Evolutionary conservation across 1,140 invertebrate species (phyloP).

Genomic region (Dreissena polymorpha): DNA sequence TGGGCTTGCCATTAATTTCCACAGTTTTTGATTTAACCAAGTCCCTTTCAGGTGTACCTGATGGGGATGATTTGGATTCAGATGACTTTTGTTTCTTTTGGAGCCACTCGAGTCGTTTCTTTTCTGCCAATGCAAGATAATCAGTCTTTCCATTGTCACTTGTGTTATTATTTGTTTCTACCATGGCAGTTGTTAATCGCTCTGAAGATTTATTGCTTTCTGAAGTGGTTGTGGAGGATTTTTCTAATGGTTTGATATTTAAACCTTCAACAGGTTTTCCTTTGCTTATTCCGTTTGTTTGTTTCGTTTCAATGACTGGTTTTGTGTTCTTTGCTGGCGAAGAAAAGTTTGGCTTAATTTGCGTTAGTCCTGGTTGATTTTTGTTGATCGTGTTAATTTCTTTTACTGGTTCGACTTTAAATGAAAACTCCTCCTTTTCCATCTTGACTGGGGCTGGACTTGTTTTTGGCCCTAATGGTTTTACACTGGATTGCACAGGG

Average conservation of each 20-base stretch:
- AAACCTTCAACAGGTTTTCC: slow-evolving; percentile 13
- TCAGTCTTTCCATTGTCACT: slow-evolving; percentile 57
- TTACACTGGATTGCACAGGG: slow-evolving; percentile 27
- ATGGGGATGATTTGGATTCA: slow-evolving; percentile 50
- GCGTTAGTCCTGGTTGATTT: slow-evolving; percentile 26
- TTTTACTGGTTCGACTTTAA: slow-evolving; percentile 42
- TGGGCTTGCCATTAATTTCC: slow-evolving; percentile 36
- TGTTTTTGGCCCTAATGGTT: neutral
- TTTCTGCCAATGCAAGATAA: slow-evolving; percentile 73
- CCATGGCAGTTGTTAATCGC: slow-evolving; percentile 24
- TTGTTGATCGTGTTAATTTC: neutral
- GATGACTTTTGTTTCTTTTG: slow-evolving; percentile 63
- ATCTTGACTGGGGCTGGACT: neutral
- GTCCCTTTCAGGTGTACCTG: slow-evolving; percentile 48
- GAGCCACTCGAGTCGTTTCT: slow-evolving; percentile 71
- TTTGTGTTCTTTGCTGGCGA: slow-evolving; percentile 11
- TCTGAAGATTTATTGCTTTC: slow-evolving; percentile 7
- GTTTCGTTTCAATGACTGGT: slow-evolving; percentile 4
- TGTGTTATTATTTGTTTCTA: slow-evolving; percentile 45
- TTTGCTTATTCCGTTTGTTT: slow-evolving; percentile 22
- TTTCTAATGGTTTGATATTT: slow-evolving; percentile 33
- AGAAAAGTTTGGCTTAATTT: slow-evolving; percentile 36
- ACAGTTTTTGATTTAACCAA: slow-evolving; percentile 35
- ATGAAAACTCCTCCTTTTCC: slow-evolving; percentile 23
- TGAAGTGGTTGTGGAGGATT: neutral